phyloP scores from a whole-genome alignment of 2,888 invertebrate species.

The Venusia cambrica region DNA sequence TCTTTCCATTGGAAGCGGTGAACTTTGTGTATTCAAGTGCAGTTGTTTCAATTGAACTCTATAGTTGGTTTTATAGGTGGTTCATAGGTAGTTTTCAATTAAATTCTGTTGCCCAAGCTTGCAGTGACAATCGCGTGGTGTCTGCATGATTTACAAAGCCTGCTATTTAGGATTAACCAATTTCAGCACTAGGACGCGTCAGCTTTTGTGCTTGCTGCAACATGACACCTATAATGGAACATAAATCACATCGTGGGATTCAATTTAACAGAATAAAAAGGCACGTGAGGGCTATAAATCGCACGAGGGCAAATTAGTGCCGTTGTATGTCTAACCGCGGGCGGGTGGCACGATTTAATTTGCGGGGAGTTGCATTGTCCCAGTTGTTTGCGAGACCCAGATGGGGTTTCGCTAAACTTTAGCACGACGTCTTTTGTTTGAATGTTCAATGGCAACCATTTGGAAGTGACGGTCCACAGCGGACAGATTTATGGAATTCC shows the following conservation, averaged over 20 bases:
- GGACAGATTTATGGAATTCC: conserved; percentile 47
- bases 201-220: conserved; percentile 18
- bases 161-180: conserved; percentile 28
- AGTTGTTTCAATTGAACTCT: conserved; percentile 34
- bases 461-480: conserved; percentile 36
- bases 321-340: conserved; percentile 53
- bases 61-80: no score
- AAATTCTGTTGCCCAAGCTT: conserved; percentile 34
- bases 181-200: conserved; percentile 18
- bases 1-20: conserved; percentile 10
- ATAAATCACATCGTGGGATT: conserved; percentile 45
- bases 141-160: conserved; percentile 28
- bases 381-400: conserved; percentile 51
- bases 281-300: conserved; percentile 54
- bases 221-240: conserved; percentile 17
- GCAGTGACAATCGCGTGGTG: conserved; percentile 33
- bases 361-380: conserved; percentile 54
- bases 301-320: conserved; percentile 55
- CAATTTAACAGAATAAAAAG: conserved; percentile 48
- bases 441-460: conserved; percentile 41
- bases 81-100: conserved; percentile 45
- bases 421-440: conserved; percentile 48
- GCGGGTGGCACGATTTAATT: conserved; percentile 51
- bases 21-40: conserved; percentile 38
- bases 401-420: conserved; percentile 48